These are phyloP conservation scores for Dendronephthya gigantea DNA, from an alignment of 64 coral and sea anemone genomes.

Conservation along the genomic window DNA sequence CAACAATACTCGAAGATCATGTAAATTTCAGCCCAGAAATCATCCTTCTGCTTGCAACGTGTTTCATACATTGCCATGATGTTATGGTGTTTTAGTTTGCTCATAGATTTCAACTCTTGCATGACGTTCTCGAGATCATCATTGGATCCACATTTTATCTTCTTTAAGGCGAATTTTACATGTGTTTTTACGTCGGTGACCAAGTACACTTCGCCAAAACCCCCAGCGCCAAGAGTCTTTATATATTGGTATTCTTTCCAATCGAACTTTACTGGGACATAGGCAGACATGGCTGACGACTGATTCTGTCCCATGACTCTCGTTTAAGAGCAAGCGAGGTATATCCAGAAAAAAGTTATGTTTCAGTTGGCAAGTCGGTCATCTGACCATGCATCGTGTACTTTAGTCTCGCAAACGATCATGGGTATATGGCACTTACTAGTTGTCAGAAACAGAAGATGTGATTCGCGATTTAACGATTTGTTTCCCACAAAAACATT, in stretches of 20 bases:
- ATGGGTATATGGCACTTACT: neutral
- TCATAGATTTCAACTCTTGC: neutral
- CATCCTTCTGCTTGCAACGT: neutral
- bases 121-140: neutral
- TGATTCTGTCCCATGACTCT: neutral
- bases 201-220: neutral
- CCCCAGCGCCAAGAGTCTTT: neutral
- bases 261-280: neutral
- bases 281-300: neutral
- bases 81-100: slow-evolving; percentile 20
- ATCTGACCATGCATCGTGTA: neutral
- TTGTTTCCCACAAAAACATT: too few species aligned
- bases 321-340: neutral
- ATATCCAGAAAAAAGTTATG: too few species aligned
- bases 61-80: slow-evolving; percentile 19
- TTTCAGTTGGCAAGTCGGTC: too few species aligned
- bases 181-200: neutral
- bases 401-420: neutral
- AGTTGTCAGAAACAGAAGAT: neutral
- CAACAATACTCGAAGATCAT: neutral
- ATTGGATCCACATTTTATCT: neutral
- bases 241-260: neutral
- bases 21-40: neutral
- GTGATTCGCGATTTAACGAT: too few species aligned
- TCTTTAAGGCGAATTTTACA: neutral